Evolutionary conservation across 2,888 invertebrate species (phyloP).

Genomic region (Drosophila merina): DNA sequence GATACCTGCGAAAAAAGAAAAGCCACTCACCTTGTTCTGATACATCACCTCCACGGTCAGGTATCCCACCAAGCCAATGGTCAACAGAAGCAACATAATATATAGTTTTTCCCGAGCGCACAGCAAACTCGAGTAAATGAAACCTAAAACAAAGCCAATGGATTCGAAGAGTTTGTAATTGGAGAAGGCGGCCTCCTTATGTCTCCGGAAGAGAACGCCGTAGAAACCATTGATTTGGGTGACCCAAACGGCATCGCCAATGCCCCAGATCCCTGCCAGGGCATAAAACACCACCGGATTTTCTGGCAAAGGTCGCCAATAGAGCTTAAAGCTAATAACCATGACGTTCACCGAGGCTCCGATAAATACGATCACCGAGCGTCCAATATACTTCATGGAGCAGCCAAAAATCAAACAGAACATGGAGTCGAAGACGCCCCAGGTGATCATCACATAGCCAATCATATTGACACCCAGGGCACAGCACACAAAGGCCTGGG

Average conservation of each 20-base stretch:
- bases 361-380: not conserved
- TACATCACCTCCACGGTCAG: slow-evolving; percentile 90
- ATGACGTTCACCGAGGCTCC: not conserved
- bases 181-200: slow-evolving; percentile 95
- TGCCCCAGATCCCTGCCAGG: slow-evolving; percentile 95
- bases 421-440: not conserved
- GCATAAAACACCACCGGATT: slow-evolving; percentile 89
- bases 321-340: not conserved
- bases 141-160: not conserved
- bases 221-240: slow-evolving; percentile 97
- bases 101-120: not conserved
- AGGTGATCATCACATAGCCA: not conserved
- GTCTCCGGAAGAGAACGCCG: slow-evolving; percentile 92
- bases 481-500: slow-evolving; percentile 1
- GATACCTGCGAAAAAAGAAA: not conserved
- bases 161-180: slow-evolving; percentile 94
- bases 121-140: not conserved
- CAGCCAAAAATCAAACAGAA: not conserved
- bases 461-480: not conserved
- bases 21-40: slow-evolving; percentile 88
- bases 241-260: slow-evolving; percentile 97
- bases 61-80: not conserved
- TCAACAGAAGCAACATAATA: slow-evolving; percentile 1
- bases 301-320: not conserved
- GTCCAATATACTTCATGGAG: not conserved